Conservation (phyloP, 2,888 invertebrate genomes). For the Fissipunctia ypsillon region DNA sequence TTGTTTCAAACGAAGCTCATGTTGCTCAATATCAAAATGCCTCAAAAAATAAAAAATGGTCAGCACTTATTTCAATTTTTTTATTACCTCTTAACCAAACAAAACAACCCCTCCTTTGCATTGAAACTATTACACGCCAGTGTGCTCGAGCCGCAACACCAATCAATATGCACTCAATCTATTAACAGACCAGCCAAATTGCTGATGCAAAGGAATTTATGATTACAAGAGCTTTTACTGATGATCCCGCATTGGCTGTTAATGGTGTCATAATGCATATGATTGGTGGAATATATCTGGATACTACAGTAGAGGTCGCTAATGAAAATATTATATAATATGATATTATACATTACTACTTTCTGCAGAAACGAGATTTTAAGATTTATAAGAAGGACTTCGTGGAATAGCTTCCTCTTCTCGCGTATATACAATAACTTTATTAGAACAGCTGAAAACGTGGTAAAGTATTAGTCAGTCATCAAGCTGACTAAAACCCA, state of each 20-base stretch:
- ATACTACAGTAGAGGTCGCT: not conserved
- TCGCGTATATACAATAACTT: not conserved
- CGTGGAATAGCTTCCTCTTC: not conserved
- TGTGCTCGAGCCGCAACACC: slow-evolving; percentile 38
- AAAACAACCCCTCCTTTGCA: slow-evolving; percentile 11
- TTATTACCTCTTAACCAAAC: slow-evolving; percentile 2
- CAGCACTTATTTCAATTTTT: slow-evolving; percentile 25
- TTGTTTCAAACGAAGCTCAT: too few relatives aligned
- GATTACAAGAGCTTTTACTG: slow-evolving; percentile 59
- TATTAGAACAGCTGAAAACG: not conserved
- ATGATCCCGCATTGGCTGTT: slow-evolving; percentile 18
- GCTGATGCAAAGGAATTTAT: slow-evolving; percentile 64
- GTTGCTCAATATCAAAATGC: too few relatives aligned
- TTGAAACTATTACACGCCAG: slow-evolving; percentile 47
- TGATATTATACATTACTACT: not conserved
- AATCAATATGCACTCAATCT: slow-evolving; percentile 70
- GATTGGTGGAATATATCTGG: not conserved
- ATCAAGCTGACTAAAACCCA: too few relatives aligned
- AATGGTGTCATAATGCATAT: slow-evolving; percentile 15
- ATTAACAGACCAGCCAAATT: slow-evolving; percentile 62
- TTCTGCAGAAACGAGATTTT: not conserved
- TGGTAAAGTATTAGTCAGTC: not conserved
- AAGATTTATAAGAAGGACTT: not conserved
- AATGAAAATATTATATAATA: not conserved
- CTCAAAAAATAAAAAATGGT: too few relatives aligned